These are phyloP conservation scores for Dascyllus trimaculatus DNA, from an alignment of 2,113 vertebrate genomes.

Conservation along the genomic window DNA sequence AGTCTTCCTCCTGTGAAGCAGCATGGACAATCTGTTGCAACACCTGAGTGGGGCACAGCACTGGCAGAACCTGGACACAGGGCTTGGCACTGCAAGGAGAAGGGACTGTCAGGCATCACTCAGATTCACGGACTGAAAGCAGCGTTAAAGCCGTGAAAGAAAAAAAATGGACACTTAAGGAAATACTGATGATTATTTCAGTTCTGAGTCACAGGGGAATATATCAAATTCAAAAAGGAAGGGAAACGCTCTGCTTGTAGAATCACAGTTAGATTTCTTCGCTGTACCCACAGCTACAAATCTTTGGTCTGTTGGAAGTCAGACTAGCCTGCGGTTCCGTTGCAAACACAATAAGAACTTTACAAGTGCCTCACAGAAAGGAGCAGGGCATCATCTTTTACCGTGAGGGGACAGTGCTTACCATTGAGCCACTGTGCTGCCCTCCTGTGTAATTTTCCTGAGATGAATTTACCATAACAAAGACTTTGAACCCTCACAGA, in stretches of 20 bases:
- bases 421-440: conserved; percentile 32
- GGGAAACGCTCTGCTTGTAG: too few relatives aligned
- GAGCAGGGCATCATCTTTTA: conserved; percentile 16
- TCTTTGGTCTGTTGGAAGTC: conserved; percentile 17
- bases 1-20: conserved; percentile 64
- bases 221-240: background rate
- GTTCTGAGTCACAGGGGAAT: background rate
- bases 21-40: conserved; percentile 71
- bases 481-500: conserved; percentile 57
- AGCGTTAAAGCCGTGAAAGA: background rate
- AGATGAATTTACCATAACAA: conserved; percentile 67
- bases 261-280: background rate
- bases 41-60: conserved; percentile 56
- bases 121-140: conserved; percentile 26
- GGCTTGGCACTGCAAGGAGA: conserved; percentile 33
- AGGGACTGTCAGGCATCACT: conserved; percentile 39
- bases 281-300: background rate
- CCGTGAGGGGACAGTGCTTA: conserved; percentile 13
- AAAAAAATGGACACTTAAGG: background rate
- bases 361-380: conserved; percentile 39
- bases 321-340: conserved; percentile 16
- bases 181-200: conserved; percentile 7
- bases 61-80: conserved; percentile 27
- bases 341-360: conserved; percentile 38
- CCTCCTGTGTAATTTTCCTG: conserved; percentile 52